These are phyloP conservation scores for Cebidichthys violaceus DNA, from an alignment of 2,113 vertebrate genomes.

Conservation along the genomic window DNA sequence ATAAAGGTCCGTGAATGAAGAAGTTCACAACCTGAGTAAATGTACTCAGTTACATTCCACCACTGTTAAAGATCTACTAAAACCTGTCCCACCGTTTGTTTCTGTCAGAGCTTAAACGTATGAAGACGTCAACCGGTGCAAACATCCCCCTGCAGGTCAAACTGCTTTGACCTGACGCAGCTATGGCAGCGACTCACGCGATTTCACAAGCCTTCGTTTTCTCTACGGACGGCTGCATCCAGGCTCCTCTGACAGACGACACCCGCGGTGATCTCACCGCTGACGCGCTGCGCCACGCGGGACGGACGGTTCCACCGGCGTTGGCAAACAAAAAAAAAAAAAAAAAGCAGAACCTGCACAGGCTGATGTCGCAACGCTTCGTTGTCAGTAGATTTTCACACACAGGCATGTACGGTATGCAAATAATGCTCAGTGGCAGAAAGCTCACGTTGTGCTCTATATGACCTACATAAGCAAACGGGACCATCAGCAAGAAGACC, in stretches of 20 bases:
- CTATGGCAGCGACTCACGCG: not conserved
- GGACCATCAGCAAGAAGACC: too few relatives aligned
- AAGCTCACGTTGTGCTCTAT: not conserved
- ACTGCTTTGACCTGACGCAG: constrained; percentile 20
- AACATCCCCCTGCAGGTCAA: not conserved
- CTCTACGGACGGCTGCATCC: not conserved
- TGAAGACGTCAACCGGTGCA: not conserved
- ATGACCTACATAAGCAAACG: not conserved
- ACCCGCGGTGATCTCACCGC: constrained; percentile 31
- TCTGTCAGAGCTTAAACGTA: not conserved
- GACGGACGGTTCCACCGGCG: constrained; percentile 1
- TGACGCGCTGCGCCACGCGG: not conserved
- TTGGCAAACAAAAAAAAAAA: constrained; percentile 36
- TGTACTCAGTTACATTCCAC: too few relatives aligned
- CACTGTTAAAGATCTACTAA: not conserved
- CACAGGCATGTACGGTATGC: not conserved
- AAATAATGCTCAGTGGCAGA: not conserved
- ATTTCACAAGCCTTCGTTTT: not conserved
- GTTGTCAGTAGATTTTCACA: constrained; percentile 11
- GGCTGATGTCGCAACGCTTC: constrained; percentile 29
- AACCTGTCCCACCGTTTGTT: not conserved
- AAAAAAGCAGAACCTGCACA: constrained; percentile 28
- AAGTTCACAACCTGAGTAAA: too few relatives aligned
- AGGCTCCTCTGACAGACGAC: not conserved
- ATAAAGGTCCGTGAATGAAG: too few relatives aligned